phyloP scores from a whole-genome alignment of 2,888 invertebrate genomes.

The Punctoribates punctum region DNA sequence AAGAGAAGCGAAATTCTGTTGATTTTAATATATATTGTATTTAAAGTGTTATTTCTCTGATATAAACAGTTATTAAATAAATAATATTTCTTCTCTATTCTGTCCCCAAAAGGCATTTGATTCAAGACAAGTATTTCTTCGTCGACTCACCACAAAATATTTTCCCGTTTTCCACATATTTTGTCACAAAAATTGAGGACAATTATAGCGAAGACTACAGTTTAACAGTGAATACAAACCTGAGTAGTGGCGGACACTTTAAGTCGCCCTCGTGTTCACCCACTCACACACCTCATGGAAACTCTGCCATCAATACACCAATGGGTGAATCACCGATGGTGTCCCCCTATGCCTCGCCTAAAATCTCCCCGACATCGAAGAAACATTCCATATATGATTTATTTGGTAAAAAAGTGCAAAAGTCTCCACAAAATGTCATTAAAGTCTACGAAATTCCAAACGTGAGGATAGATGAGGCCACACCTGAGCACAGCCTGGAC shows the following conservation, averaged over 20 bases:
- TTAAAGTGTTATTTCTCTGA: neutral
- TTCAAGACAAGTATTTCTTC: conserved; percentile 37
- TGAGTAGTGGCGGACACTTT: conserved; percentile 44
- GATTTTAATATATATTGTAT: neutral
- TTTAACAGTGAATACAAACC: conserved; percentile 36
- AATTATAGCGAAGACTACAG: conserved; percentile 34
- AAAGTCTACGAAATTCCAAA: neutral
- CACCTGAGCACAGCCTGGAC: neutral
- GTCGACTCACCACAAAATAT: conserved; percentile 14
- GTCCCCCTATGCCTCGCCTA: neutral
- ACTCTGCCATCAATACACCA: neutral
- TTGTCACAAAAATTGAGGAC: conserved; percentile 38
- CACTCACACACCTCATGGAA: conserved; percentile 2
- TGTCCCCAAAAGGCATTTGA: conserved; percentile 6
- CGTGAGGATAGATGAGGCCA: neutral
- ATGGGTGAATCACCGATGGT: neutral
- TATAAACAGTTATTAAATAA: neutral
- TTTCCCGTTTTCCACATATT: conserved; percentile 41
- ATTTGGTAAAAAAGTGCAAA: neutral
- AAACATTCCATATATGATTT: neutral
- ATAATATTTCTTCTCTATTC: conserved; percentile 11
- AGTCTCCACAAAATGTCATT: neutral
- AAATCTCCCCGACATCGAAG: neutral
- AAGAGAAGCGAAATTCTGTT: neutral
- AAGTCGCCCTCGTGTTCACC: conserved; percentile 44